phyloP scores from a whole-genome alignment of 2,888 invertebrate species.

The Atrina japonica region DNA sequence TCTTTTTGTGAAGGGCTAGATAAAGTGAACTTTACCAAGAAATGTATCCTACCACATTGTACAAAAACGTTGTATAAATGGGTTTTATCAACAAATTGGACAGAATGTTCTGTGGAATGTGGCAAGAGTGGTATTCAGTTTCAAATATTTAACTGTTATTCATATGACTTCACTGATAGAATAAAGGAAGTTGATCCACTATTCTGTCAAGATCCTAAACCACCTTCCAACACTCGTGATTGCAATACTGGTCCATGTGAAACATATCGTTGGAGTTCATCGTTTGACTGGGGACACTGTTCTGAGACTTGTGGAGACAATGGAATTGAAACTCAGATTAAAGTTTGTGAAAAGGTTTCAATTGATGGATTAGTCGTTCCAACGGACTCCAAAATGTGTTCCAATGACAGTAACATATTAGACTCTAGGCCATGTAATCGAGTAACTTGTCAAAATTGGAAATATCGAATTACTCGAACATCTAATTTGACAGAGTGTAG shows the following conservation, averaged over 20 bases:
- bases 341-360: slow-evolving; percentile 53
- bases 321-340: slow-evolving; percentile 41
- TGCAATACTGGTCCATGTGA: slow-evolving; percentile 19
- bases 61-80: slow-evolving; percentile 53
- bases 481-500: slow-evolving; percentile 52
- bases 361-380: slow-evolving; percentile 46
- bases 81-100: slow-evolving; percentile 61
- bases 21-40: neutral
- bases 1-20: slow-evolving; percentile 5
- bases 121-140: slow-evolving; percentile 52
- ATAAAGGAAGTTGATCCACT: neutral
- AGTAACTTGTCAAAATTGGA: slow-evolving; percentile 40
- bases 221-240: neutral
- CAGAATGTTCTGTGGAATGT: slow-evolving; percentile 60
- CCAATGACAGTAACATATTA: slow-evolving; percentile 28
- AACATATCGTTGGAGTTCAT: slow-evolving; percentile 61
- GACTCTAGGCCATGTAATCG: slow-evolving; percentile 35
- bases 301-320: slow-evolving; percentile 60
- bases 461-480: slow-evolving; percentile 24
- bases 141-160: slow-evolving; percentile 47
- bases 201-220: neutral
- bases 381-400: slow-evolving; percentile 43
- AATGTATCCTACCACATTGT: slow-evolving; percentile 4
- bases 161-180: slow-evolving; percentile 20
- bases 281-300: slow-evolving; percentile 62